Evolutionary conservation across 2,888 invertebrate genomes (phyloP).

Genomic region (Apeira syringaria): DNA sequence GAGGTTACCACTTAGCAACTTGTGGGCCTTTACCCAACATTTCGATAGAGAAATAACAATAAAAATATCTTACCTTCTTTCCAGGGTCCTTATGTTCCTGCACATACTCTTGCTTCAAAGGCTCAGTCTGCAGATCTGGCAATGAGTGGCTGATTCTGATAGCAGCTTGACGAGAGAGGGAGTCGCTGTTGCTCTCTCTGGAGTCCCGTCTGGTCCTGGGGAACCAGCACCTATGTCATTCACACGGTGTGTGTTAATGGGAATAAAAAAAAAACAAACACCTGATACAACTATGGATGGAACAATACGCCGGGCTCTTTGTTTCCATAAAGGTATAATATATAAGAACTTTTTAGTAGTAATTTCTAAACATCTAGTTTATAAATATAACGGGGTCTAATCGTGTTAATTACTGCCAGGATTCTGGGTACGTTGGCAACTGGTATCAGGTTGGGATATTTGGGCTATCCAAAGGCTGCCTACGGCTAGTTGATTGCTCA

Average conservation of each 20-base stretch:
- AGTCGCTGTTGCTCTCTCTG: slow-evolving; percentile 80
- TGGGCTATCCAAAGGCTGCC: too few species aligned
- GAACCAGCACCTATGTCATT: slow-evolving; percentile 43
- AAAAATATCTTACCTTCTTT: slow-evolving; percentile 84
- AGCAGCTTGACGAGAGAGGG: slow-evolving; percentile 86
- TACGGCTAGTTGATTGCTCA: too few species aligned
- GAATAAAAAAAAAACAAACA: neutral
- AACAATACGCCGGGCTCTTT: too few species aligned
- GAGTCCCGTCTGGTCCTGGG: slow-evolving; percentile 71
- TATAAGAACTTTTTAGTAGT: too few species aligned
- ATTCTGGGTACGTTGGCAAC: too few species aligned
- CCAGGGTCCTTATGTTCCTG: slow-evolving; percentile 88
- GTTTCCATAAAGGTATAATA: too few species aligned
- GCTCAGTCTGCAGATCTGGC: slow-evolving; percentile 89
- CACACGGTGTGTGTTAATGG: slow-evolving; percentile 21
- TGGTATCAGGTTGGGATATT: too few species aligned
- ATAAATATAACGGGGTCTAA: too few species aligned
- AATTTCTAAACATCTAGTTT: too few species aligned
- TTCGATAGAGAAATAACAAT: neutral
- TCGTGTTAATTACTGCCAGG: too few species aligned
- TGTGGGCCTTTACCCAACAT: too few species aligned
- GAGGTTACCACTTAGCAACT: too few species aligned
- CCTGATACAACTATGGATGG: neutral
- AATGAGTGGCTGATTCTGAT: slow-evolving; percentile 90
- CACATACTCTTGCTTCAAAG: slow-evolving; percentile 86